Evolutionary conservation across 2,888 invertebrate species (phyloP).

Genomic region (Leptothorax acervorum): DNA sequence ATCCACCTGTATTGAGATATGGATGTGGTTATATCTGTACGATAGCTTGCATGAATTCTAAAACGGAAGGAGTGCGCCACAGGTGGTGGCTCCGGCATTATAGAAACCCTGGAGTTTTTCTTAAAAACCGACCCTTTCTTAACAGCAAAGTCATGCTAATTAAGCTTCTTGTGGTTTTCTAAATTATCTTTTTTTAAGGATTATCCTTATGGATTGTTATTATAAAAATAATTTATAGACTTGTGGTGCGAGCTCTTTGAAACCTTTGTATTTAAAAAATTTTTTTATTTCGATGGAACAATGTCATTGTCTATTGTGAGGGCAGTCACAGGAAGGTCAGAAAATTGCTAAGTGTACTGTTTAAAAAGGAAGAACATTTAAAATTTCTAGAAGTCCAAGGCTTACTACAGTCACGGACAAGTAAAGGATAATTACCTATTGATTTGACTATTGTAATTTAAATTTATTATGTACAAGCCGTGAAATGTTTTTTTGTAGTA

Average conservation of each 20-base stretch:
- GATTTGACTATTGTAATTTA: not conserved
- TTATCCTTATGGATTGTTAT: conserved; percentile 45
- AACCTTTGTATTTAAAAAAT: conserved; percentile 25
- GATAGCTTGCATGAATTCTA: not conserved
- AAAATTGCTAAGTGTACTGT: conserved; percentile 61
- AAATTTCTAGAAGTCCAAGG: not conserved
- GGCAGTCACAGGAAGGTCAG: conserved; percentile 11
- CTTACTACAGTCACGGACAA: not conserved
- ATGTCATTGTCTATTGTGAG: not conserved
- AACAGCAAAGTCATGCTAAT: not conserved
- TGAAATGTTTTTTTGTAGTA: not conserved
- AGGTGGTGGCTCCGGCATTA: not conserved
- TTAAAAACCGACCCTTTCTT: not conserved
- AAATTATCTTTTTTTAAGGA: conserved; percentile 59
- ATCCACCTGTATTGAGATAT: not conserved
- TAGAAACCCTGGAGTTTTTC: conserved; percentile 37
- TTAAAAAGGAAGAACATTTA: conserved; percentile 58
- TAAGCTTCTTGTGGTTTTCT: conserved; percentile 44
- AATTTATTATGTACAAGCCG: not conserved
- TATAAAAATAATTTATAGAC: conserved; percentile 56
- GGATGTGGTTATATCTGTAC: not conserved
- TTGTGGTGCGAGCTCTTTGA: conserved; percentile 24
- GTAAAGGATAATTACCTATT: not conserved
- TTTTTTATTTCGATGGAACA: not conserved
- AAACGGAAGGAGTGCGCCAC: not conserved